Evolutionary conservation across 1,140 invertebrate species (phyloP).

Genomic region (Glossosoma conforme): DNA sequence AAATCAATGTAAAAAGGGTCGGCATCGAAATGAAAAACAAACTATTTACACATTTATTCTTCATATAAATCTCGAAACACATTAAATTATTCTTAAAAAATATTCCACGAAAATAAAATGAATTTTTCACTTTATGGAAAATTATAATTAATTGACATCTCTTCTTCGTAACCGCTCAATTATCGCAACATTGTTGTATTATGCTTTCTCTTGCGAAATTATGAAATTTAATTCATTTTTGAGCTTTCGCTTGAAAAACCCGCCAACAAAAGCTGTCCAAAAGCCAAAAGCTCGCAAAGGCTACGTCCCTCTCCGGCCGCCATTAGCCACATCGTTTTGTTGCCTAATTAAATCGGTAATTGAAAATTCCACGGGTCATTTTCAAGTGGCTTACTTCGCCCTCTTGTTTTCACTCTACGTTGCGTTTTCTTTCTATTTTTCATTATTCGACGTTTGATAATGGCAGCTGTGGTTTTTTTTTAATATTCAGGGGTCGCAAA

Average conservation of each 20-base stretch:
- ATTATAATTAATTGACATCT: too few relatives aligned
- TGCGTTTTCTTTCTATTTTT: constrained; percentile 2
- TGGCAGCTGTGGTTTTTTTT: constrained; percentile 1
- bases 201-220: neutral
- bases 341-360: constrained; percentile 24
- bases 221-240: neutral
- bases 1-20: too few relatives aligned
- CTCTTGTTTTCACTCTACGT: constrained; percentile 2
- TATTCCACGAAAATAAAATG: too few relatives aligned
- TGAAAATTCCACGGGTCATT: constrained; percentile 24
- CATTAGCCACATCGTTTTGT: constrained; percentile 23
- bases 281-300: constrained; percentile 1
- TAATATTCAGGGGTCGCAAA: too few relatives aligned
- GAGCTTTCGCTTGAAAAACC: neutral
- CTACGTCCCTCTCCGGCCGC: constrained; percentile 14
- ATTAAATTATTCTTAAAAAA: too few relatives aligned
- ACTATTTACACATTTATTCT: too few relatives aligned
- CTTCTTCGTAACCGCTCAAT: too few relatives aligned
- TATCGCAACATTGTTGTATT: neutral
- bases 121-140: too few relatives aligned
- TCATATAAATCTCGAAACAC: too few relatives aligned
- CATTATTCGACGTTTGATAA: constrained; percentile 5
- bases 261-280: neutral
- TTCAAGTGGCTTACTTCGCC: constrained; percentile 11
- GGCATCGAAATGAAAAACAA: too few relatives aligned